Conservation (phyloP, 2,797 vertebrate species). For the Synaphobranchus kaupii region DNA sequence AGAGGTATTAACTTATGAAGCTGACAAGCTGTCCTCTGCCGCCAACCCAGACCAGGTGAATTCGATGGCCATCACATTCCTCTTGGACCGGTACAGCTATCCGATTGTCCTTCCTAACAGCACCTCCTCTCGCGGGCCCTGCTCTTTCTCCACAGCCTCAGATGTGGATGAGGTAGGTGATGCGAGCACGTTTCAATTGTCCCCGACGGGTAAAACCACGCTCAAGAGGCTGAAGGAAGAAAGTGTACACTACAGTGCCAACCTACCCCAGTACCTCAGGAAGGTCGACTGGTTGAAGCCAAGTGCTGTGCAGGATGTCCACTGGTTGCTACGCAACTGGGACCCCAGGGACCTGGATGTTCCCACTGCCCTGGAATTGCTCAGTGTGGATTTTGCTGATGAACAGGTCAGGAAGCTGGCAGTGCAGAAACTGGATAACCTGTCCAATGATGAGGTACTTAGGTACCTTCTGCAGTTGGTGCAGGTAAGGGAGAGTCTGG, state of each 20-base stretch:
- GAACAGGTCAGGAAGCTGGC: conserved; percentile 68
- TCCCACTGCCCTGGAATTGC: conserved; percentile 72
- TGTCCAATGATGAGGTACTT: conserved; percentile 73
- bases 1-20: conserved; percentile 69
- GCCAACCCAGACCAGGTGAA: conserved; percentile 70
- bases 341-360: conserved; percentile 68
- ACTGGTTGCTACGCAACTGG: conserved; percentile 71
- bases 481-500: conserved; percentile 63
- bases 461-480: conserved; percentile 79
- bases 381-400: conserved; percentile 74
- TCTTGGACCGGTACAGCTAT: conserved; percentile 74
- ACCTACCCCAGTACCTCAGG: conserved; percentile 70
- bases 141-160: conserved; percentile 25
- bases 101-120: conserved; percentile 73
- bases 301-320: conserved; percentile 68
- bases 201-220: conserved; percentile 15
- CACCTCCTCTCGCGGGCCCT: conserved; percentile 23
- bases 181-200: conserved; percentile 6
- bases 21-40: conserved; percentile 74
- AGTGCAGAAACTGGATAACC: conserved; percentile 68
- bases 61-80: conserved; percentile 75
- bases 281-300: conserved; percentile 70
- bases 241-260: conserved; percentile 66
- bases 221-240: conserved; percentile 63
- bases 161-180: neutral